phyloP scores from a whole-genome alignment of 2,797 vertebrate species.

The Sebastes itinus region DNA sequence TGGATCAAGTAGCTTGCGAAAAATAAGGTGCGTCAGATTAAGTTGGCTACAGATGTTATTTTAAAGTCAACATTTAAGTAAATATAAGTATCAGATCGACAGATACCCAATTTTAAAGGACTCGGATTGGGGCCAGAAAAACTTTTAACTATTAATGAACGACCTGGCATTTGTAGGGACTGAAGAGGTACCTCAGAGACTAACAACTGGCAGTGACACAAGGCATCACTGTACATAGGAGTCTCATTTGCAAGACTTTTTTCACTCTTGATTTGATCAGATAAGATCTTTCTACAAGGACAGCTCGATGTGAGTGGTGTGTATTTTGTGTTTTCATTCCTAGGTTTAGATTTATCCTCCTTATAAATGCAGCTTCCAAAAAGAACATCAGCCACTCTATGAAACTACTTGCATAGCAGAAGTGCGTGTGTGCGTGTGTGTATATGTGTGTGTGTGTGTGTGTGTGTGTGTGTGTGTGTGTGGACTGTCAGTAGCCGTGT shows the following conservation, averaged over 20 bases:
- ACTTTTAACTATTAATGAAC: neutral
- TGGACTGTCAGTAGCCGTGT: constrained; percentile 35
- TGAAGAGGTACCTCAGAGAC: neutral
- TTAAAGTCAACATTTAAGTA: neutral
- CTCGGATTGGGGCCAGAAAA: neutral
- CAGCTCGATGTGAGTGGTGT: neutral
- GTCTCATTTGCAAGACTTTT: neutral
- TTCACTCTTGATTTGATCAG: neutral
- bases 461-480: neutral
- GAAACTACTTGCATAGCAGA: constrained; percentile 3
- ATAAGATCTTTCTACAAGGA: neutral
- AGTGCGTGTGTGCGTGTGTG: neutral
- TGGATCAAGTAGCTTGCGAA: neutral
- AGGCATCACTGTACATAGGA: neutral
- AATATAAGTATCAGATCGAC: neutral
- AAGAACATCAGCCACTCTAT: constrained; percentile 3
- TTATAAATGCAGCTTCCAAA: constrained; percentile 9
- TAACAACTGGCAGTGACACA: neutral
- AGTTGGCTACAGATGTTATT: neutral
- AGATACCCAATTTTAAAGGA: neutral
- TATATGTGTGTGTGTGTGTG: neutral
- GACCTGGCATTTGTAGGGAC: neutral
- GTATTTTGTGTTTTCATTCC: neutral
- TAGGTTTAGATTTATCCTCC: constrained; percentile 1
- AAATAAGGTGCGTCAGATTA: neutral